Evolutionary conservation across 1,140 invertebrate species (phyloP), one percentile per base, ranked within the genome.

Genomic region (Brachionus rotundiformis): DNA sequence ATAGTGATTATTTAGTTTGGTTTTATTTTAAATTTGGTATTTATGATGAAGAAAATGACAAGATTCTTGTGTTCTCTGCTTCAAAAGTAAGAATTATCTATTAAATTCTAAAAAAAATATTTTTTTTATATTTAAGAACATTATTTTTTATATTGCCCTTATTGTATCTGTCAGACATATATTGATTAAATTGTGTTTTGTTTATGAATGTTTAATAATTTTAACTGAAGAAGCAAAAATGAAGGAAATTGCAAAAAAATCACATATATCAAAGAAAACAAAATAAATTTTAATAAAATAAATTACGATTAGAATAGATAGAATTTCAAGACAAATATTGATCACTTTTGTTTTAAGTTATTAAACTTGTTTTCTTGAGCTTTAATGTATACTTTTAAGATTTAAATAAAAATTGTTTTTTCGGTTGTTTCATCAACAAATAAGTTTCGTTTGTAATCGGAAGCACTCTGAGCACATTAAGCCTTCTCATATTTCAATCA

Each of bases 41-140:
- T 63, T 63, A 63, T 31, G 59, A 63, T 11, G 59, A 63, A 63
- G 59, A 63, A 29, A 63, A 27, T 63, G 59, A 63, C 29, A 63
- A 63, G n/a, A 8, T 63, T 7, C 23, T 63, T 25, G 4, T 63
- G 0, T 63, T 31, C 25, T 8, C 29, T 63, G 59, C 27, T 8
- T 63, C 10, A 63, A 63, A 31, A 11, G 5, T 63, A 5, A 49
- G 16, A 49, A n/a, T 49, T 41, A 41, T 11, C 2, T n/a, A 59
- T 0, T 59, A n/a, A 8, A 11, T 59, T n/a, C 5, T 59, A 23
- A 10, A 11, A 27, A 1, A 16, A 27, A 59, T 25, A n/a, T 59
- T 59, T 8, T n/a, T 59, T 49, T 49, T 19, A 49, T 49, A n/a
- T 59, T 23, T n/a, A 59, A 59, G 39, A 41, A 41, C 13, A 13